Evolutionary conservation across 2,113 vertebrate genomes (phyloP), one percentile per base, ranked within the genome.

Genomic region (Eudyptes chrysolophus): DNA sequence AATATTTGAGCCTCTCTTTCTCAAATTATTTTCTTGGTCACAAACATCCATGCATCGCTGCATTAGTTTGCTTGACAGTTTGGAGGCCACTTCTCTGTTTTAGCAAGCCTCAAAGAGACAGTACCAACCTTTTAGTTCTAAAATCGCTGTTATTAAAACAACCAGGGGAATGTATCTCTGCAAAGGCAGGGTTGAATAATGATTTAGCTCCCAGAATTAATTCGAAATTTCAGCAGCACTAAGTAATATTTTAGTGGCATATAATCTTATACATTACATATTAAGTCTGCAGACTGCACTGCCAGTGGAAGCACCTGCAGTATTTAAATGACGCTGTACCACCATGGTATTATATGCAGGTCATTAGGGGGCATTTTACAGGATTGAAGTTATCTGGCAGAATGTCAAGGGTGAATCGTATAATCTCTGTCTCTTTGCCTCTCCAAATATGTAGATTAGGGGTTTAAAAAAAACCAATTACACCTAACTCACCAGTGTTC

Each of bases 331-430:
- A 94, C 83, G 61, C 64, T 86, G 30, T 87, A 88, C 93, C 94
- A 96, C 92, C 42, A 60, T 18, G 64, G 82, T 96, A 90, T 97
- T 97, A 97, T 94, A 94, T 74, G 92, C 77, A 89, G 94, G 94
- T 96, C 97, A 96, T 97, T 93, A 94, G 94, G 89, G 94, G 89
- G 66, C 74, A 95, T 95, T 95, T 97, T 95, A 65, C 69, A 66
- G 95, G 85, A 94, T 93, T 94, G 91, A 89, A 89, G 84, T 92
- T 93, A 93, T 94, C 86, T 92, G 91, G 85, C 19, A 61, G 89
- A 93, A 94, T 90, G 96, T 96, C 89, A 97, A 58, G 58, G 94
- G 90, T 95, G 95, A 94, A 92, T 93, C 1, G 0, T 68, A 68
- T 92, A 89, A 89, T 94, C 86, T 92, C 86, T 92, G 64, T 94